These are phyloP conservation scores for Ancistrus triradiatus DNA, from an alignment of 2,113 vertebrate species.

Conservation along the genomic window DNA sequence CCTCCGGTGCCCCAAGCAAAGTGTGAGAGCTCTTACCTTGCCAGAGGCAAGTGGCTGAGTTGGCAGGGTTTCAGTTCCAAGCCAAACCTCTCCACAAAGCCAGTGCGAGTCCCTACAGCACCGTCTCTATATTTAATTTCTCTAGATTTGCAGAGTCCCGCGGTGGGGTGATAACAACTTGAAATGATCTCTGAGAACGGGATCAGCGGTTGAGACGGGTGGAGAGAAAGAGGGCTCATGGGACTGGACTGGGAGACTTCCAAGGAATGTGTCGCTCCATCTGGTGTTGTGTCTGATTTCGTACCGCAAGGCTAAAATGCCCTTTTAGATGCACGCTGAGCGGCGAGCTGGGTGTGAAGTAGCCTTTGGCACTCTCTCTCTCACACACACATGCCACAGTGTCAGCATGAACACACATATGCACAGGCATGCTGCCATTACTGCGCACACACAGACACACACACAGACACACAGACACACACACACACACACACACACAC, in stretches of 20 bases:
- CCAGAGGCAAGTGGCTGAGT: too few relatives aligned
- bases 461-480: conserved; percentile 2
- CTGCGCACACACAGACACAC: neutral
- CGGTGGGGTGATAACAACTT: too few relatives aligned
- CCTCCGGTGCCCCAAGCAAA: too few relatives aligned
- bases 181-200: too few relatives aligned
- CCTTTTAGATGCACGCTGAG: conserved; percentile 44
- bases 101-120: too few relatives aligned
- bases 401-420: conserved; percentile 16
- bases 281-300: conserved; percentile 45
- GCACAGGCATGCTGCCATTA: neutral
- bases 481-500: conserved; percentile 10
- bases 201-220: too few relatives aligned
- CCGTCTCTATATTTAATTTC: too few relatives aligned
- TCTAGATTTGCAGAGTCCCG: too few relatives aligned
- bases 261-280: conserved; percentile 51
- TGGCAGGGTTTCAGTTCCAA: too few relatives aligned
- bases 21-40: too few relatives aligned
- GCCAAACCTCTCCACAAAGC: too few relatives aligned
- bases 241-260: conserved; percentile 42
- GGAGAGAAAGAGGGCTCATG: neutral
- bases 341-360: conserved; percentile 43
- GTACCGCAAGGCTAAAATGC: conserved; percentile 43
- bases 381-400: conserved; percentile 4
- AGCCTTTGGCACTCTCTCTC: conserved; percentile 31